These are phyloP conservation scores for Spondyliosoma cantharus DNA, from an alignment of 2,797 vertebrate genomes.

Conservation along the genomic window DNA sequence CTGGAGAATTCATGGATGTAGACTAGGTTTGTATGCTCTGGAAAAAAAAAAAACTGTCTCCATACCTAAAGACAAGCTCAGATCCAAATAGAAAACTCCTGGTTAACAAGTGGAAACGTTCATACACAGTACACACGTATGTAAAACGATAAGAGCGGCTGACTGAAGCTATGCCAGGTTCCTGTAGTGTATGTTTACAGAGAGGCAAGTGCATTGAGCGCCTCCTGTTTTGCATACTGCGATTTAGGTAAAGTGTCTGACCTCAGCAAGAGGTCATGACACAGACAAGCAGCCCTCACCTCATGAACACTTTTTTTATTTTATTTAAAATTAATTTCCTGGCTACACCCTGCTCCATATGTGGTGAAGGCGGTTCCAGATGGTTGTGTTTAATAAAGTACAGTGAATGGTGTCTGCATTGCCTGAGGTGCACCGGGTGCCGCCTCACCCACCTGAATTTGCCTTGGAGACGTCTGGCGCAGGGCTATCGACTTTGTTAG, in stretches of 20 bases:
- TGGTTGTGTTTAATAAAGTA: too few relatives aligned
- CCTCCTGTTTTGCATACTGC: too few relatives aligned
- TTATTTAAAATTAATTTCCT: too few relatives aligned
- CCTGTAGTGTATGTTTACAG: not conserved
- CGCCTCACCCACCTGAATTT: not conserved
- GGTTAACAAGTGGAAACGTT: not conserved
- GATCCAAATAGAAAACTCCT: not conserved
- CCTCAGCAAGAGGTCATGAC: not conserved
- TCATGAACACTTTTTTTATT: not conserved
- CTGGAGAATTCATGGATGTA: not conserved
- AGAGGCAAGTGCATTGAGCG: too few relatives aligned
- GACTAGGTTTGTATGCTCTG: not conserved
- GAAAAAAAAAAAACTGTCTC: not conserved
- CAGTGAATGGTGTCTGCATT: not conserved
- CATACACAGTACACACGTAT: too few relatives aligned
- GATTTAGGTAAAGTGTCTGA: not conserved
- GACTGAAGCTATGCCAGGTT: not conserved
- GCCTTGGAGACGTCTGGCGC: not conserved
- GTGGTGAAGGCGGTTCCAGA: not conserved
- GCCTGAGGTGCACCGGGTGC: not conserved
- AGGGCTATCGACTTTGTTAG: slow-evolving; percentile 5
- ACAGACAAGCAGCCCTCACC: not conserved
- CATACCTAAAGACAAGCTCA: not conserved
- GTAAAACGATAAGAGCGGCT: not conserved
- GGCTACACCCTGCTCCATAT: not conserved